Conservation (phyloP, 2,797 vertebrate genomes). For the Lateolabrax maculatus region DNA sequence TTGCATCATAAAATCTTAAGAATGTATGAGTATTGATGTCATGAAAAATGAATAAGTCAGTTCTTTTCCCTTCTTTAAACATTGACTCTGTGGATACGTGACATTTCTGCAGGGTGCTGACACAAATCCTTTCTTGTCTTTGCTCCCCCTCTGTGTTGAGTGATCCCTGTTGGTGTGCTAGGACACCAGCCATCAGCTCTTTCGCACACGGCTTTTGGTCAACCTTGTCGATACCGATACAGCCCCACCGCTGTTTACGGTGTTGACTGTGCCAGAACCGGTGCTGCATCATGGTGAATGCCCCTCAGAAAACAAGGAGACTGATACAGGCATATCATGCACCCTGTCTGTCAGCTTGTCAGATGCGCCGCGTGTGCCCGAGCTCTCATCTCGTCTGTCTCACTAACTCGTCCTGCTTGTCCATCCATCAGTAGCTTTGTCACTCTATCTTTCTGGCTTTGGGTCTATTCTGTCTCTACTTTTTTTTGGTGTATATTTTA, state of each 20-base stretch:
- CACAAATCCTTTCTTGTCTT: constrained; percentile 42
- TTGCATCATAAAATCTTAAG: constrained; percentile 37
- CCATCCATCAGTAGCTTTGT: constrained; percentile 70
- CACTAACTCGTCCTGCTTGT: constrained; percentile 58
- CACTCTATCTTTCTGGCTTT: constrained; percentile 44
- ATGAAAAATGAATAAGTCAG: constrained; percentile 49
- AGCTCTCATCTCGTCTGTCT: constrained; percentile 57
- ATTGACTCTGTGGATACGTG: constrained; percentile 51
- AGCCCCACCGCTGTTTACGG: constrained; percentile 27
- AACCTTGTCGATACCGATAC: constrained; percentile 68
- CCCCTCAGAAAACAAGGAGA: constrained; percentile 51
- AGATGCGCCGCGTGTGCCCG: constrained; percentile 38
- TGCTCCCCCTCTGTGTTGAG: constrained; percentile 9
- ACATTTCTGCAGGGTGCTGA: constrained; percentile 54
- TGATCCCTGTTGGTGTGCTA: constrained; percentile 56
- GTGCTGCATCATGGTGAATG: constrained; percentile 36
- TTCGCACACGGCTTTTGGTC: constrained; percentile 46
- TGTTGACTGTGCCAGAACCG: constrained; percentile 36
- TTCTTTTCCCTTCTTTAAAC: constrained; percentile 55
- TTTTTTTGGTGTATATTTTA: constrained; percentile 37
- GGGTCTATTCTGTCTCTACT: constrained; percentile 27
- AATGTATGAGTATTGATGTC: constrained; percentile 44
- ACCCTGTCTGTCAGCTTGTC: constrained; percentile 69
- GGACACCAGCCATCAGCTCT: constrained; percentile 63
- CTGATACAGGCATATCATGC: constrained; percentile 66